Conservation (phyloP, 2,797 vertebrate species). For the Sebastolobus alascanus region DNA sequence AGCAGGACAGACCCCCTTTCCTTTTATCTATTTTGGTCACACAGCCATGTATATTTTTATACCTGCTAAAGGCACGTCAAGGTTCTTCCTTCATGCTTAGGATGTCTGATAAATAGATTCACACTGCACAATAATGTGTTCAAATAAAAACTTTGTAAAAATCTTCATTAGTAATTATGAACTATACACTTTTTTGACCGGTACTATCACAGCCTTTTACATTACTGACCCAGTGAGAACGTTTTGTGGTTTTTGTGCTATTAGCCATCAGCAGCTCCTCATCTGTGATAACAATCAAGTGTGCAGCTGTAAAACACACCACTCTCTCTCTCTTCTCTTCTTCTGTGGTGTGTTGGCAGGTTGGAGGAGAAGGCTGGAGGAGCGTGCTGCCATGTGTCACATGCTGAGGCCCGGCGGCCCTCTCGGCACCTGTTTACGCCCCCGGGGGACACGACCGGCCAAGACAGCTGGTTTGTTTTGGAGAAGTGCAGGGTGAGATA, state of each 20-base stretch:
- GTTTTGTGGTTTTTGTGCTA: constrained; percentile 10
- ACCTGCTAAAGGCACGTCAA: constrained; percentile 35
- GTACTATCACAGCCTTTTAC: background rate
- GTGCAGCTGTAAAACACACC: constrained; percentile 59
- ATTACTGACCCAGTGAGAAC: background rate
- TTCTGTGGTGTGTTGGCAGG: constrained; percentile 63
- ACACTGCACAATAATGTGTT: background rate
- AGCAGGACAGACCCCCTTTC: constrained; percentile 55
- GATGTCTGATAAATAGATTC: background rate
- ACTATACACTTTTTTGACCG: background rate
- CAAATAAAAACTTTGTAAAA: background rate
- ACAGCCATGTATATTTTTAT: constrained; percentile 67
- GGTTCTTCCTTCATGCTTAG: constrained; percentile 43
- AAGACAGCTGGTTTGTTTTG: constrained; percentile 85
- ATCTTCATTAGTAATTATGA: background rate
- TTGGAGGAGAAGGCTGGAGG: constrained; percentile 61
- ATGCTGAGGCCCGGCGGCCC: constrained; percentile 65
- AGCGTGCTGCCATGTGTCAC: constrained; percentile 76
- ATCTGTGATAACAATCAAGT: constrained; percentile 57
- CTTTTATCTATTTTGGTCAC: constrained; percentile 79
- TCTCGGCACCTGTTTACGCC: constrained; percentile 84
- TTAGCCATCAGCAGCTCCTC: constrained; percentile 40
- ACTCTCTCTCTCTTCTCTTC: constrained; percentile 14
- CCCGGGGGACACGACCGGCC: constrained; percentile 73
- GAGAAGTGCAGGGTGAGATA: constrained; percentile 68